A percentile compares a stretch with the other conserved stretches of the same genome.
These are phyloP conservation scores for Mormyrus lacerda DNA, from an alignment of 2,113 vertebrate genomes.

Conservation along the genomic window DNA sequence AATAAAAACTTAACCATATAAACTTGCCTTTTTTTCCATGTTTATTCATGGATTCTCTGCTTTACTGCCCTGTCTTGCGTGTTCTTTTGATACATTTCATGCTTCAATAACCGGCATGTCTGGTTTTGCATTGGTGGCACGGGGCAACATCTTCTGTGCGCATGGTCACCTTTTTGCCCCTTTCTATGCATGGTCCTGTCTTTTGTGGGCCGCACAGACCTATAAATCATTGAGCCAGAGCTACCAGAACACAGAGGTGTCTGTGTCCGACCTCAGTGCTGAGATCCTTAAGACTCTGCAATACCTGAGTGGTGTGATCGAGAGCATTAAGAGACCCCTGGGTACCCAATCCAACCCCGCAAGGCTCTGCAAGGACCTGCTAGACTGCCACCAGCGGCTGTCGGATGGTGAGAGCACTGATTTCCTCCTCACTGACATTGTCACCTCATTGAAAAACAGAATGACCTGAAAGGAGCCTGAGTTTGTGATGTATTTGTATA, in stretches of 20 bases:
- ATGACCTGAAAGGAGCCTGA: neutral
- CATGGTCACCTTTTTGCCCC: neutral
- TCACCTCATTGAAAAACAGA: neutral
- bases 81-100: neutral
- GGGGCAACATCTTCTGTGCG: neutral
- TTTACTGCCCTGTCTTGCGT: neutral
- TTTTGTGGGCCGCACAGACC: constrained; percentile 16
- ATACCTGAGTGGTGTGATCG: constrained; percentile 81
- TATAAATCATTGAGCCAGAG: constrained; percentile 58
- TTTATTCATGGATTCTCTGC: neutral
- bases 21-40: neutral
- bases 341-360: constrained; percentile 88
- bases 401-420: constrained; percentile 68
- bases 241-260: constrained; percentile 84
- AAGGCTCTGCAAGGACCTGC: constrained; percentile 86
- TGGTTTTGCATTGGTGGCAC: neutral
- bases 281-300: constrained; percentile 85
- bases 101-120: neutral
- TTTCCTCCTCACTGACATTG: neutral
- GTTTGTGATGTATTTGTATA: neutral
- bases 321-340: constrained; percentile 82
- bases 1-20: neutral
- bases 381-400: constrained; percentile 76
- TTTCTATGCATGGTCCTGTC: neutral
- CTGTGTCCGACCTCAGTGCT: constrained; percentile 65